A percentile compares a stretch with the other conserved stretches of the same genome.
These are phyloP conservation scores for Cynaeus angustus DNA, from an alignment of 2,888 invertebrate species.

Conservation along the genomic window DNA sequence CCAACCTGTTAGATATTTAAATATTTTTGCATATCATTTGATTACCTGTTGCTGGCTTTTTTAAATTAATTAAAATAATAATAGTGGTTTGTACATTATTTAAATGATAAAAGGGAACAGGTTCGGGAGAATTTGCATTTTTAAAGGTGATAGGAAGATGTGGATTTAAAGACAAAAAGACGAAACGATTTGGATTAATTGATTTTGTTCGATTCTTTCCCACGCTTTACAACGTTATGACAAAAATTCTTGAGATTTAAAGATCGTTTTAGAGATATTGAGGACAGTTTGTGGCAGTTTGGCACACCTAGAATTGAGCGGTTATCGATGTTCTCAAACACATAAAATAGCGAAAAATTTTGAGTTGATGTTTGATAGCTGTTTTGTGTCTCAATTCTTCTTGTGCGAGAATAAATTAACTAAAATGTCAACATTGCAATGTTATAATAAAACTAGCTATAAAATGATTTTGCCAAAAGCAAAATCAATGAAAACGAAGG, in stretches of 20 bases:
- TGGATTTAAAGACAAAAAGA: slow-evolving; percentile 1
- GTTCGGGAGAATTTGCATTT: slow-evolving; percentile 3
- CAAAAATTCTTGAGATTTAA: background rate
- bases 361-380: too few species aligned
- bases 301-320: background rate
- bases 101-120: slow-evolving; percentile 24
- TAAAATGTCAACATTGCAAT: too few species aligned
- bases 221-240: background rate
- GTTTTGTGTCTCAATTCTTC: too few species aligned
- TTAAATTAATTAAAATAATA: slow-evolving; percentile 22
- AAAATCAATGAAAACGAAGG: too few species aligned
- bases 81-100: slow-evolving; percentile 15
- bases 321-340: too few species aligned
- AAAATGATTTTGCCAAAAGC: too few species aligned
- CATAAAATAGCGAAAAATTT: too few species aligned
- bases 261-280: background rate
- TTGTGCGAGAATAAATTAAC: too few species aligned
- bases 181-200: background rate
- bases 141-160: background rate
- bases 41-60: slow-evolving; percentile 10
- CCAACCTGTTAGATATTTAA: slow-evolving; percentile 1
- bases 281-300: too few species aligned
- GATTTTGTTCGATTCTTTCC: background rate
- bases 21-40: slow-evolving; percentile 13
- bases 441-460: too few species aligned